Evolutionary conservation across 2,113 vertebrate genomes (phyloP).

Genomic region (Camelus bactrianus): DNA sequence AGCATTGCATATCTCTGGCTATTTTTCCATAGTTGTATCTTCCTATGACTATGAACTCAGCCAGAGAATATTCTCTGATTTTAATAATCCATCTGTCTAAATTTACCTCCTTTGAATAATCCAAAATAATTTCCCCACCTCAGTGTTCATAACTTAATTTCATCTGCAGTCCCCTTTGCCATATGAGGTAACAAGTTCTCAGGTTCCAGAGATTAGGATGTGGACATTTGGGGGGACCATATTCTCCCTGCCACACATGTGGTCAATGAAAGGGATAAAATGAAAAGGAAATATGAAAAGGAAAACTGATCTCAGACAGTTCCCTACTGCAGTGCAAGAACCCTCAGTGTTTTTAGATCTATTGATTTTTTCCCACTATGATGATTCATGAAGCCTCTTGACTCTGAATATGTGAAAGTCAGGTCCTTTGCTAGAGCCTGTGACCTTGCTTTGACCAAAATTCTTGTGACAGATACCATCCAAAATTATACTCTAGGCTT

Average conservation of each 20-base stretch:
- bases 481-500: not conserved
- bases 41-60: not conserved
- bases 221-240: not conserved
- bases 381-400: not conserved
- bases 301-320: not conserved
- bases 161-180: not conserved
- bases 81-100: not conserved
- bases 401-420: not conserved
- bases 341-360: not conserved
- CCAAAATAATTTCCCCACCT: not conserved
- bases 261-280: not conserved
- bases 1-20: not conserved
- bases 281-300: not conserved
- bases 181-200: not conserved
- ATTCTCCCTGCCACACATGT: not conserved
- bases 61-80: not conserved
- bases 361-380: not conserved
- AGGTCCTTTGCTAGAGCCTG: not conserved
- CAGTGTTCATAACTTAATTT: not conserved
- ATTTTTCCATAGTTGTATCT: not conserved
- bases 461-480: not conserved
- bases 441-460: not conserved
- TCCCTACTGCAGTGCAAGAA: not conserved
- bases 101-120: not conserved
- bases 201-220: not conserved